Base-by-base conservation (phyloP, 2,113 vertebrate species). In the Erythrocercus mccallii region DNA sequence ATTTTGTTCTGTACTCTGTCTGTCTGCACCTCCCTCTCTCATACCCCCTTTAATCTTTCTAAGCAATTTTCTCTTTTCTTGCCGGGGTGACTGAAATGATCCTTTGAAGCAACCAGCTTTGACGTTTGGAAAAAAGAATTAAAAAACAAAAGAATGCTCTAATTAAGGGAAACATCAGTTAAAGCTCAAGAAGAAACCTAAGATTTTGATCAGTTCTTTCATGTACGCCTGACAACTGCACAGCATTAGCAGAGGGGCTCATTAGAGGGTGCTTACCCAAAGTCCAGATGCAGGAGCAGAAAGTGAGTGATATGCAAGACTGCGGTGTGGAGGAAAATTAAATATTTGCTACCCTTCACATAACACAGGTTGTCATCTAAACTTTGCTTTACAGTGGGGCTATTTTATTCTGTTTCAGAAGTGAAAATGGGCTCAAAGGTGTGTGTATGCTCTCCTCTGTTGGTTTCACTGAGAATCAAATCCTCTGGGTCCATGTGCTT, bases 81-180 rank as follows among this genome's bases (percentile, higher is more conserved):
- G 62, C 27, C 66, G 47, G 70, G 85, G 74, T 82, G 87, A 95
- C n/a, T 77, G 91, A 93, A 95, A 80, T 5, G 54, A 88, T 91
- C 87, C 81, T 97, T 95, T 96, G 94, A 97, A 95, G 93, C 87
- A 87, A 61, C 51, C 24, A 37, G 66, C 74, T 95, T 88, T 96
- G 90, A 95, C 50, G 12, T 70, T 92, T 90, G 25, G 57, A 25
- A 85, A 83, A 74, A 78, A 51, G 15, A 30, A 35, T 2, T 54
- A 3, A 68, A 58, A 96, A 95, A 4, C n/a, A 58, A 92, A 95
- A 90, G 80, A 79, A 93, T 53, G 81, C 51, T 88, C 68, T 88
- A 86, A 96, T 93, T 96, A 94, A 68, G 72, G 28, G 84, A 94
- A 95, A 84, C 40, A 86, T 93, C 87, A 88, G 50, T 88, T 90